These are phyloP conservation scores for Hylomyscus alleni DNA, from an alignment of 2,797 vertebrate species.

Conservation along the genomic window DNA sequence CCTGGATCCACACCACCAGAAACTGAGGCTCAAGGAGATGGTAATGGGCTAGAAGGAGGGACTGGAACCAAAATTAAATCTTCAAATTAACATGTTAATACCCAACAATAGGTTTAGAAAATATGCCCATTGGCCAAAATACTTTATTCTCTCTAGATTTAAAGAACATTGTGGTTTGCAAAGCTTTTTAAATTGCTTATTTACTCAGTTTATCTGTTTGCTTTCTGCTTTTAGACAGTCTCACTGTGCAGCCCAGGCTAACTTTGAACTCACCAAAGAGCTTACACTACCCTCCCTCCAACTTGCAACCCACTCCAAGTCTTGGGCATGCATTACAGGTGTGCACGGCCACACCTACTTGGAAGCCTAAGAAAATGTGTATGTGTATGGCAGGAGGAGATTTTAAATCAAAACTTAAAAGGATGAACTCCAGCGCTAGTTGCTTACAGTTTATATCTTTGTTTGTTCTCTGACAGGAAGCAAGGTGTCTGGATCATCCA, in stretches of 20 bases:
- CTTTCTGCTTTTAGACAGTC: background rate
- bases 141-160: background rate
- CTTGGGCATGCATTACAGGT: background rate
- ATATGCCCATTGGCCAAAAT: background rate
- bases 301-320: background rate
- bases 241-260: background rate
- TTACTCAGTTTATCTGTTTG: background rate
- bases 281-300: background rate
- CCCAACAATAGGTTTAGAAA: background rate
- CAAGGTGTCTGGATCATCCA: constrained; percentile 36
- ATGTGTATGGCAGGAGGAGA: background rate
- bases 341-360: background rate
- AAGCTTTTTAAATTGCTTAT: background rate
- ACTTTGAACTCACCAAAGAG: background rate
- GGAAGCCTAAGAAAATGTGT: background rate
- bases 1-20: background rate
- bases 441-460: constrained; percentile 5
- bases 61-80: background rate
- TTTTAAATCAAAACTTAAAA: constrained; percentile 2
- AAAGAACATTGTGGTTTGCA: background rate
- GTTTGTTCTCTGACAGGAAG: constrained; percentile 37
- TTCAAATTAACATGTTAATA: constrained; percentile 29
- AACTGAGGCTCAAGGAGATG: background rate
- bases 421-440: background rate
- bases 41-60: background rate